phyloP scores from a whole-genome alignment of 2,797 vertebrate genomes.

The Acrossocheilus fasciatus region DNA sequence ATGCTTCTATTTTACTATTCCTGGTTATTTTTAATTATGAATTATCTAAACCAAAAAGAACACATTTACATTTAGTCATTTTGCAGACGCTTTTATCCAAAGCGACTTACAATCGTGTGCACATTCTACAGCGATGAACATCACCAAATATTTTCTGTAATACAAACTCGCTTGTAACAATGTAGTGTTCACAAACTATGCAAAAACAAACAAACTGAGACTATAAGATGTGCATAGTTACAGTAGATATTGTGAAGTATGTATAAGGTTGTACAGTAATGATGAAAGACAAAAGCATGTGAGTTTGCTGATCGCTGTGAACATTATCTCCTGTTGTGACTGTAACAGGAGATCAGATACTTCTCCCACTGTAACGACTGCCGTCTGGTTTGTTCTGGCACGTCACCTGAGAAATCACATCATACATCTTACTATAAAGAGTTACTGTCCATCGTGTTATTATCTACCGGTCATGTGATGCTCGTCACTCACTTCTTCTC shows the following conservation, averaged over 20 bases:
- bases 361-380: slow-evolving; percentile 71
- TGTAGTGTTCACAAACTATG: not conserved
- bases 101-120: too few relatives aligned
- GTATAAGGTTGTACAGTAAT: not conserved
- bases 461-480: not conserved
- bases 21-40: not conserved
- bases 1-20: not conserved
- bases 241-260: not conserved
- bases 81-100: too few relatives aligned
- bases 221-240: not conserved
- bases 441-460: not conserved
- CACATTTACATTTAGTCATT: too few relatives aligned
- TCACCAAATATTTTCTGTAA: not conserved
- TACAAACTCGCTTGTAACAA: not conserved
- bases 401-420: slow-evolving; percentile 62
- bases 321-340: slow-evolving; percentile 59
- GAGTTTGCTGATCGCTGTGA: not conserved
- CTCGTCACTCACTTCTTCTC: slow-evolving; percentile 68
- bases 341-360: slow-evolving; percentile 71
- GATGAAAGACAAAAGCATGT: not conserved
- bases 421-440: slow-evolving; percentile 1
- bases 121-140: not conserved
- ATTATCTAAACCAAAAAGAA: not conserved
- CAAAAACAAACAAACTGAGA: not conserved
- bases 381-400: slow-evolving; percentile 54